Evolutionary conservation across 2,797 vertebrate species (phyloP).

Genomic region (Galaxias olidus): DNA sequence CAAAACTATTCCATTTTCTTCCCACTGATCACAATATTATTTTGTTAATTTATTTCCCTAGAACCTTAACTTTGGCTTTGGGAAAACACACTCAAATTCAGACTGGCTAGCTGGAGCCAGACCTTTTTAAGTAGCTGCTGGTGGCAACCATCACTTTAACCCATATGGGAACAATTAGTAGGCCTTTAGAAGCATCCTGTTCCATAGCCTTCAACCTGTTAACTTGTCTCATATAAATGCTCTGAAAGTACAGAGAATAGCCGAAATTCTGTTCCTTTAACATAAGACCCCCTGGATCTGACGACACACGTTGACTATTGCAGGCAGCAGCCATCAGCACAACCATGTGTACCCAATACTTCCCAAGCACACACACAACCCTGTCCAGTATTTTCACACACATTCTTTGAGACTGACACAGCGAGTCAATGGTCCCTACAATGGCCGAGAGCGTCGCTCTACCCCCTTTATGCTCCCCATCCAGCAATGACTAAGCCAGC

Average conservation of each 20-base stretch:
- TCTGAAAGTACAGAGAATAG: conserved; percentile 37
- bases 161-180: conserved; percentile 7
- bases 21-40: no score
- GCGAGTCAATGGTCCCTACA: conserved; percentile 64
- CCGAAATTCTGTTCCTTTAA: conserved; percentile 34
- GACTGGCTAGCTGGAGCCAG: no score
- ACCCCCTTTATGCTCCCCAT: conserved; percentile 68
- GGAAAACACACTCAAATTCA: no score
- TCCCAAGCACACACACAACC: conserved; percentile 26
- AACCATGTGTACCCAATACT: conserved; percentile 13
- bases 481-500: conserved; percentile 77
- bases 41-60: no score
- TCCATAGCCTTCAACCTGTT: conserved; percentile 26
- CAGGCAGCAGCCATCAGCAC: conserved; percentile 16
- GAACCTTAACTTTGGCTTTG: no score
- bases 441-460: conserved; percentile 71
- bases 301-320: conserved; percentile 11
- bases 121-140: no score
- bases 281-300: conserved; percentile 36
- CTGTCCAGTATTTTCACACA: conserved; percentile 30
- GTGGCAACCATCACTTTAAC: neutral
- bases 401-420: conserved; percentile 79
- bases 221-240: conserved; percentile 23
- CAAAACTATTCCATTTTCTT: no score
- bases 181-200: conserved; percentile 27